A percentile compares a stretch with the other conserved stretches of the same genome.
These are phyloP conservation scores for Nothocercus nigrocapillus DNA, from an alignment of 2,113 vertebrate genomes.

Conservation along the genomic window DNA sequence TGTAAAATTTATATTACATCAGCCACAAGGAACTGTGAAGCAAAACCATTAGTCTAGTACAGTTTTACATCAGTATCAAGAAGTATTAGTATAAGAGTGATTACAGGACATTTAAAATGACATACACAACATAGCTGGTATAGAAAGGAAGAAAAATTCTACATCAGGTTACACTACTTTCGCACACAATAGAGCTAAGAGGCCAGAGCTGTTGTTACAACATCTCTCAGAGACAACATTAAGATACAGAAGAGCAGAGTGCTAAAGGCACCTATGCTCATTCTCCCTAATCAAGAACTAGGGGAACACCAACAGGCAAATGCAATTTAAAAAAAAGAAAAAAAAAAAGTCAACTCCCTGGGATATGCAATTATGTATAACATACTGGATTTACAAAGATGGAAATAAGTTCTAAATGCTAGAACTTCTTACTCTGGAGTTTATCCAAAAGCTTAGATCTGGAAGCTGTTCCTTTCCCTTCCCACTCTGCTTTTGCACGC, in stretches of 20 bases:
- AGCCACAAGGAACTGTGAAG: no score
- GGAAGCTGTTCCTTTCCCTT: constrained; percentile 92
- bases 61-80: no score
- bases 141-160: background rate
- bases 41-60: no score
- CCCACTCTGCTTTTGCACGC: constrained; percentile 95
- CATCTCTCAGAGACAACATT: background rate
- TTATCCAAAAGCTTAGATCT: constrained; percentile 95
- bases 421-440: constrained; percentile 91
- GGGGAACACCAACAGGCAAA: background rate
- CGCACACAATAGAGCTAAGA: constrained; percentile 1
- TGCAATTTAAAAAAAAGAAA: background rate
- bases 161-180: background rate
- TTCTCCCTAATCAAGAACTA: background rate
- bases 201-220: background rate
- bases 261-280: background rate
- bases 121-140: background rate
- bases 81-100: background rate
- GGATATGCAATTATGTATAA: background rate
- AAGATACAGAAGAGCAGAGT: background rate
- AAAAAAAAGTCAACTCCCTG: background rate
- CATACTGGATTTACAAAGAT: background rate
- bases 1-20: no score
- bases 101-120: background rate
- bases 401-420: constrained; percentile 9